A percentile compares a stretch with the other conserved stretches of the same genome.
Conservation (phyloP, 2,797 vertebrate species). For the Aphelocoma californica region DNA sequence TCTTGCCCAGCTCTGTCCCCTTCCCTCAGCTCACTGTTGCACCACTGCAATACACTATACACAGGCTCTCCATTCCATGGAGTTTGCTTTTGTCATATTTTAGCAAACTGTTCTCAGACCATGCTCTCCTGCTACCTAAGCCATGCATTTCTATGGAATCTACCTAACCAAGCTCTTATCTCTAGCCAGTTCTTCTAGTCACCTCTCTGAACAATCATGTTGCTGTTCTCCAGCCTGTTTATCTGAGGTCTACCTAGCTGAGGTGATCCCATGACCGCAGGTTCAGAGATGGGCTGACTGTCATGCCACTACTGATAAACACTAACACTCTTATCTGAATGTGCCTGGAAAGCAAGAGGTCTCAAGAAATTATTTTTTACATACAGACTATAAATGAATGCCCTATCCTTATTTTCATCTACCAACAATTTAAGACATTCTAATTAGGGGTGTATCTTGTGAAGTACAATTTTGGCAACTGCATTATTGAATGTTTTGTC, state of each 20-base stretch:
- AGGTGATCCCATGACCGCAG: background rate
- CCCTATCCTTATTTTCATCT: background rate
- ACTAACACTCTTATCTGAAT: background rate
- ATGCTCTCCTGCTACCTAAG: background rate
- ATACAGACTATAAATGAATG: background rate
- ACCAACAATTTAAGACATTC: background rate
- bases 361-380: background rate
- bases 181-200: background rate
- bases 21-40: background rate
- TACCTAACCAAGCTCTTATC: background rate
- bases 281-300: background rate
- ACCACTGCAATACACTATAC: fast-evolving
- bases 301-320: background rate
- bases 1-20: background rate
- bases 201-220: background rate
- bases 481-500: background rate
- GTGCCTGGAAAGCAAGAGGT: background rate
- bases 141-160: background rate
- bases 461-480: background rate
- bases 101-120: background rate
- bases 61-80: background rate
- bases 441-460: background rate
- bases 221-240: background rate
- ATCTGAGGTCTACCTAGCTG: background rate
- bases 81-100: background rate